Evolutionary conservation across 2,797 vertebrate genomes (phyloP).

Genomic region (Channallabes apus): DNA sequence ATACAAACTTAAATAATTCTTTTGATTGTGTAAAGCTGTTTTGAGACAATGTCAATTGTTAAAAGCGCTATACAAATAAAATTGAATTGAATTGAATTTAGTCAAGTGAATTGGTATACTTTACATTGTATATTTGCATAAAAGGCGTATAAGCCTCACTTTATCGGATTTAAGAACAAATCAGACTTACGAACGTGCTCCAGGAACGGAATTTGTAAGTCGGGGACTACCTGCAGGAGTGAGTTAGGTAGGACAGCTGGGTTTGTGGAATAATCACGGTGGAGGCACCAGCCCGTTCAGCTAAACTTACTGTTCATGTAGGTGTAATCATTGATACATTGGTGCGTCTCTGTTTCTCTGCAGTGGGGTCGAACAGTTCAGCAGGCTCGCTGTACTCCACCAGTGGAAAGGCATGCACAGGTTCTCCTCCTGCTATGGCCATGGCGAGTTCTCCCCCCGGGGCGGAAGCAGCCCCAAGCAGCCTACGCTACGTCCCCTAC

Average conservation of each 20-base stretch:
- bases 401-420: constrained; percentile 83
- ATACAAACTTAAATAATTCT: too few species aligned
- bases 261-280: background rate
- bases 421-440: constrained; percentile 86
- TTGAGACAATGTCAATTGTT: too few species aligned
- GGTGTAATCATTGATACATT: background rate
- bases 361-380: constrained; percentile 93
- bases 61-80: too few species aligned
- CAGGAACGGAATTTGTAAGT: too few species aligned
- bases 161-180: too few species aligned
- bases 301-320: background rate
- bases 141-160: too few species aligned
- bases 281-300: background rate
- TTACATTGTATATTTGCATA: too few species aligned
- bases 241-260: background rate
- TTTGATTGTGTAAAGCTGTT: too few species aligned
- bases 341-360: constrained; percentile 5
- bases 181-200: too few species aligned
- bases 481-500: constrained; percentile 90
- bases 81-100: too few species aligned
- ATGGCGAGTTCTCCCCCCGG: constrained; percentile 87
- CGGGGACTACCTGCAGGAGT: background rate
- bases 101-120: too few species aligned
- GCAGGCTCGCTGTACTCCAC: constrained; percentile 93
- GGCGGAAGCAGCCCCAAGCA: constrained; percentile 83